Base-by-base conservation (phyloP, 2,797 vertebrate genomes). In the Potorous gilbertii region DNA sequence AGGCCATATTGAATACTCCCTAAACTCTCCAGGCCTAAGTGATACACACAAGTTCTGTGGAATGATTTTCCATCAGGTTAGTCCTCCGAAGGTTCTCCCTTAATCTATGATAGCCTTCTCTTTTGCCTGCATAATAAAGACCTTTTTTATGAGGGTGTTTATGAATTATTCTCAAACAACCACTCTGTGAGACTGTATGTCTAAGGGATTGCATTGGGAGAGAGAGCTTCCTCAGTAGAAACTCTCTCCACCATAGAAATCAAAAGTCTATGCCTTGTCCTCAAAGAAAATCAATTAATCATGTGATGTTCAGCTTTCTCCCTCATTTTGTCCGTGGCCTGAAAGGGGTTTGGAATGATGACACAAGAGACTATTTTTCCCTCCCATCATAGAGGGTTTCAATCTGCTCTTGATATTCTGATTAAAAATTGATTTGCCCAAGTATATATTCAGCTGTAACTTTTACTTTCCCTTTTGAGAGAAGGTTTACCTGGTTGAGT, bases 401-500 rank as follows among this genome's bases (percentile, higher is more conserved):
- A 50, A 54, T 56, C 34, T 40, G 54, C 31, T 56, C 21, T 29
- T 87, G 62, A 18, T 40, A 54, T 62, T 11, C 57, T 81, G 91
- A 81, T 57, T 92, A 81, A 92, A 91, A 90, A 57, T n/a, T 50
- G 95, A 91, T 92, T 90, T 81, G n/a, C 93, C 52, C 90, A 92
- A 95, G 94, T 95, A 57, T 94, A 90, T 5, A 59, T 94, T 95
- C 92, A 54, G 0, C 55, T 21, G 90, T 10, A 46, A 54, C 91
- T 66, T 91, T 94, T 54, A 0, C 9, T n/a, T 92, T 91, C 62
- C 29, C 46, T 94, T 96, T 40, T 56, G 56, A 95, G 95, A 57
- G 92, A 90, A 92, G 96, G 94, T 97, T 93, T 94, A 95, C 96
- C 96, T 98, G 96, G 96, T 97, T 97, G 97, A 96, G 94, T 96